These are phyloP conservation scores for Prosapia bicincta DNA, from an alignment of 2,888 invertebrate species.

Conservation along the genomic window DNA sequence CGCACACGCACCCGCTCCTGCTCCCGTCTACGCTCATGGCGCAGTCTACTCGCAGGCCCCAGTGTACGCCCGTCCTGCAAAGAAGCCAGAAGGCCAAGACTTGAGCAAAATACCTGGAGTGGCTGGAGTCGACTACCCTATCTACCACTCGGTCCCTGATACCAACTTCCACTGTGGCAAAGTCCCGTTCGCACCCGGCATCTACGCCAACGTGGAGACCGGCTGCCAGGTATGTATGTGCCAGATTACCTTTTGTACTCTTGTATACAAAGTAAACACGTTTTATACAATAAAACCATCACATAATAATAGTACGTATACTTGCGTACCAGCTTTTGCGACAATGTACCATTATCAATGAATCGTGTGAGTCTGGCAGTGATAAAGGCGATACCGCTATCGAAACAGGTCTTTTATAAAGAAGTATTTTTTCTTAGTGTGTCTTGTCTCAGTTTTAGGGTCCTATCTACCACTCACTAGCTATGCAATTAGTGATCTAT, in stretches of 20 bases:
- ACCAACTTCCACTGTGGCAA: slow-evolving; percentile 75
- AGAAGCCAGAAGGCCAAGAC: slow-evolving; percentile 63
- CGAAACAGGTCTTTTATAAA: too few species aligned
- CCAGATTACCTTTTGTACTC: too few species aligned
- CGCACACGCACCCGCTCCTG: neutral
- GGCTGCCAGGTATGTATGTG: slow-evolving; percentile 74
- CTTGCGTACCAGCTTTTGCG: too few species aligned
- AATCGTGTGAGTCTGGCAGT: too few species aligned
- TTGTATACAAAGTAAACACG: neutral
- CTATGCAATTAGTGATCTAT: too few species aligned
- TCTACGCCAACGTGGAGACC: slow-evolving; percentile 88
- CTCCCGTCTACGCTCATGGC: neutral
- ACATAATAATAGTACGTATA: too few species aligned
- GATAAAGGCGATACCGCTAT: too few species aligned
- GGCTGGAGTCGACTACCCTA: slow-evolving; percentile 77
- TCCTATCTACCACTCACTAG: too few species aligned
- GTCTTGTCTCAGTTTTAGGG: too few species aligned
- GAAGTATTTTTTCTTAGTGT: too few species aligned
- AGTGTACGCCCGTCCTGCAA: slow-evolving; percentile 20
- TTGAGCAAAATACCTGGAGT: slow-evolving; percentile 75
- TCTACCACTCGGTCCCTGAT: slow-evolving; percentile 71
- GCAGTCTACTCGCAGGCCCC: slow-evolving; percentile 6
- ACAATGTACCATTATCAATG: too few species aligned
- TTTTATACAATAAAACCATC: neutral
- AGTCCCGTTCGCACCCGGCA: slow-evolving; percentile 78